Evolutionary conservation across 2,113 vertebrate species (phyloP).

Genomic region (Apeltes quadracus): DNA sequence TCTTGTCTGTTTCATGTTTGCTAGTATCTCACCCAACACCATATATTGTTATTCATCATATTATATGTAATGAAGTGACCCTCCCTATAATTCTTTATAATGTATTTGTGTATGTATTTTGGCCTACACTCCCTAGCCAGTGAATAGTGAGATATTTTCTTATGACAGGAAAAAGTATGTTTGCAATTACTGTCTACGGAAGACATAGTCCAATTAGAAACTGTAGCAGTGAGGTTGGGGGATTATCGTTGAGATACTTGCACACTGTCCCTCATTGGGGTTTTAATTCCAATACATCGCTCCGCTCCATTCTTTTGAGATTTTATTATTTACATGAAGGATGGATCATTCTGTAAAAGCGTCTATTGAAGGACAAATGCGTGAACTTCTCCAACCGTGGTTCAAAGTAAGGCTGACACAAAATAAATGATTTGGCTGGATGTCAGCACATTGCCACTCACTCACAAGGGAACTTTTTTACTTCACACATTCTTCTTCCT

Average conservation of each 20-base stretch:
- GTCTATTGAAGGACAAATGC: not conserved
- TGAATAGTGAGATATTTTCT: slow-evolving; percentile 54
- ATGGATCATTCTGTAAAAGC: not conserved
- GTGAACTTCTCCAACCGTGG: not conserved
- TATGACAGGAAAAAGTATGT: not conserved
- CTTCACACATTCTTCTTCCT: not conserved
- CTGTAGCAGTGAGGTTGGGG: not conserved
- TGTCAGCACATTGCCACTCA: not conserved
- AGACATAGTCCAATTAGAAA: not conserved
- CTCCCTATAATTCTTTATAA: too few relatives aligned
- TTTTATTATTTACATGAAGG: not conserved
- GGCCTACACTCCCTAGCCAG: not conserved
- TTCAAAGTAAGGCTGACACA: not conserved
- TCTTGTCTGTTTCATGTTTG: slow-evolving; percentile 18
- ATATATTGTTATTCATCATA: slow-evolving; percentile 13
- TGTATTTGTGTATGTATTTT: too few relatives aligned
- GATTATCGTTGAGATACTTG: not conserved
- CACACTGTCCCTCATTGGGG: not conserved
- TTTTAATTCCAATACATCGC: not conserved
- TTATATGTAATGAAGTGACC: slow-evolving; percentile 32
- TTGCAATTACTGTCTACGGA: not conserved
- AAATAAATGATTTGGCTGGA: not conserved
- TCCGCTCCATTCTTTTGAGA: not conserved
- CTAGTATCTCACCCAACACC: slow-evolving; percentile 13
- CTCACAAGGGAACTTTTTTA: not conserved